Evolutionary conservation across 2,113 vertebrate species (phyloP).

Genomic region (Plecturocebus donacophilus): DNA sequence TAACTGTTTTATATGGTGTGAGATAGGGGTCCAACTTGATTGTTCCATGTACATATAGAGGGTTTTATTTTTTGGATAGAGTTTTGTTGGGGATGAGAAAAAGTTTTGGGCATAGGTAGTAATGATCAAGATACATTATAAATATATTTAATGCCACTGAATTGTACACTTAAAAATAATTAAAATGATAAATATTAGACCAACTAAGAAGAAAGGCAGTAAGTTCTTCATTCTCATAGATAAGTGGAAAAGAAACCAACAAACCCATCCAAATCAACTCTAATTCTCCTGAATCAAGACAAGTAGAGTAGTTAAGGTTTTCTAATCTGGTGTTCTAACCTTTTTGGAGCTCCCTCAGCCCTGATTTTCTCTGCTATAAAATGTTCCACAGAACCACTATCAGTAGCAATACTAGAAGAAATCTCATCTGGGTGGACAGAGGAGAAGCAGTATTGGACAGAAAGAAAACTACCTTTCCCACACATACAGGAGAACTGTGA

Average conservation of each 20-base stretch:
- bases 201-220: neutral
- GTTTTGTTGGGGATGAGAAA: neutral
- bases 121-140: neutral
- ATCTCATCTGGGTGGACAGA: neutral
- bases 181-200: neutral
- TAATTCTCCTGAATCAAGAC: neutral
- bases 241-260: neutral
- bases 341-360: neutral
- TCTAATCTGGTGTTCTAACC: too few relatives aligned
- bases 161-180: neutral
- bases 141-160: neutral
- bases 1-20: too few relatives aligned
- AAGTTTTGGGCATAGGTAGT: neutral
- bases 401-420: neutral
- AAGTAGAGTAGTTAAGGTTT: too few relatives aligned
- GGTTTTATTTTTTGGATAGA: too few relatives aligned
- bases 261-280: neutral
- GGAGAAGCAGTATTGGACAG: neutral
- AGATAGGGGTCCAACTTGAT: too few relatives aligned
- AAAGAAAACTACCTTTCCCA: too few relatives aligned
- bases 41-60: too few relatives aligned
- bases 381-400: neutral
- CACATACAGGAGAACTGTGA: too few relatives aligned
- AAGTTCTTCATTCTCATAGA: neutral
- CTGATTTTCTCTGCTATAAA: neutral